Base-by-base conservation (phyloP, 2,888 invertebrate genomes). In the Ischnura elegans region DNA sequence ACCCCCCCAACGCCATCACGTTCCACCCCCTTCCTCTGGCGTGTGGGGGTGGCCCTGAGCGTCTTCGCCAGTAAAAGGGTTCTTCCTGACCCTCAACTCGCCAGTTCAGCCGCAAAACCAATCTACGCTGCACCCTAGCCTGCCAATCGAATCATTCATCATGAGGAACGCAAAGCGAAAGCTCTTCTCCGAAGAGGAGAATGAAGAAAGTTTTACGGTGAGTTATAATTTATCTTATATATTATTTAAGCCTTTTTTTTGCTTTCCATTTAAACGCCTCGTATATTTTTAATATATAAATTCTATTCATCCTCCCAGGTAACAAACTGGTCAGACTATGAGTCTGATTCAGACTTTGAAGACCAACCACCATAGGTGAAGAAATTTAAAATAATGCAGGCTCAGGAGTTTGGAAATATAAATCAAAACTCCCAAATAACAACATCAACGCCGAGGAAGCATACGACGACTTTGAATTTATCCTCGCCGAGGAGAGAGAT, bases 301-400 rank as follows among this genome's bases (percentile, higher is more conserved):
- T 61, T 61, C 8, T 61, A 61, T 61, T 61, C 61, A 61, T 61
- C 61, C 21, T 61, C 61, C 25, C 61, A 61, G 61, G 61, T 61
- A 61, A 61, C 61, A 61, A 61, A 61, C 61, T 61, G 61, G 61
- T 61, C 61, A 61, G 61, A 61, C 61, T 61, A 61, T 61, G 61
- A 61, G 61, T 61, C 61, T 61, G 61, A 61, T 61, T 61, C 61
- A 61, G 61, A 61, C 61, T 61, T 61, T 61, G 61, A 61, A 61
- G 61, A 61, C 61, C 61, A 61, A 61, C 61, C 61, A 61, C 61
- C 61, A 61, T 61, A n/a, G 61, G 61, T 61, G 61, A 61, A 61
- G 61, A 61, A 61, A 61, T 61, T 61, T 61, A 61, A 61, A 61
- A 61, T 61, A 61, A 61, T 61, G 61, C 61, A 61, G 61, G 61